Evolutionary conservation across 2,797 vertebrate genomes (phyloP).

Genomic region (Schizopygopsis pylzovi): DNA sequence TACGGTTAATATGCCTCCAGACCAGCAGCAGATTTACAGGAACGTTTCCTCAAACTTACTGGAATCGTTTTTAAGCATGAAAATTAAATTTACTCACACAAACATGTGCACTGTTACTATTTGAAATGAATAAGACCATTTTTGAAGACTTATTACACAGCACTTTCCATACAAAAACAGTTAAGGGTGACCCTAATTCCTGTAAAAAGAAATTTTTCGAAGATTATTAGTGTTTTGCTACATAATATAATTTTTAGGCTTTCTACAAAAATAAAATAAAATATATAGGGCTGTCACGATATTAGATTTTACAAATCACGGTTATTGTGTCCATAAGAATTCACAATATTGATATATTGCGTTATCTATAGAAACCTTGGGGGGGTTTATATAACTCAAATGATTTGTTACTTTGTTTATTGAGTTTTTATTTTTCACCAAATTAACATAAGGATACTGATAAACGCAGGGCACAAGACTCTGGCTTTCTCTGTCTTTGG

Average conservation of each 20-base stretch:
- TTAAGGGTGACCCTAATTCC: neutral
- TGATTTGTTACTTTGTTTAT: too few species aligned
- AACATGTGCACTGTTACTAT: neutral
- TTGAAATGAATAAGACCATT: neutral
- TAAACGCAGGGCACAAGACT: too few species aligned
- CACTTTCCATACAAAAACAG: neutral
- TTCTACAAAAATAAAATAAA: too few species aligned
- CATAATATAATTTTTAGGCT: neutral
- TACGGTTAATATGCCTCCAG: slow-evolving; percentile 26
- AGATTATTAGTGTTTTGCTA: neutral
- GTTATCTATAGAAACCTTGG: too few species aligned
- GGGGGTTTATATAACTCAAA: too few species aligned
- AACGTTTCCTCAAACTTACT: neutral
- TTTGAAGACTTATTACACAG: neutral
- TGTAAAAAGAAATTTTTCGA: neutral
- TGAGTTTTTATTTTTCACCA: too few species aligned
- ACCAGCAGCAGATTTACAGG: slow-evolving; percentile 16
- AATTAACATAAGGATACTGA: too few species aligned
- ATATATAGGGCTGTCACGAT: too few species aligned
- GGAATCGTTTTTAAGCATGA: neutral
- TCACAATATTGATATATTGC: too few species aligned
- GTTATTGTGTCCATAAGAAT: too few species aligned
- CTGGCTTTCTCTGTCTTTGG: too few species aligned
- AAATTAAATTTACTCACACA: neutral
- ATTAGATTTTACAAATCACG: too few species aligned